Base-by-base conservation (phyloP, 2,888 invertebrate genomes). In the Euphydryas editha region DNA sequence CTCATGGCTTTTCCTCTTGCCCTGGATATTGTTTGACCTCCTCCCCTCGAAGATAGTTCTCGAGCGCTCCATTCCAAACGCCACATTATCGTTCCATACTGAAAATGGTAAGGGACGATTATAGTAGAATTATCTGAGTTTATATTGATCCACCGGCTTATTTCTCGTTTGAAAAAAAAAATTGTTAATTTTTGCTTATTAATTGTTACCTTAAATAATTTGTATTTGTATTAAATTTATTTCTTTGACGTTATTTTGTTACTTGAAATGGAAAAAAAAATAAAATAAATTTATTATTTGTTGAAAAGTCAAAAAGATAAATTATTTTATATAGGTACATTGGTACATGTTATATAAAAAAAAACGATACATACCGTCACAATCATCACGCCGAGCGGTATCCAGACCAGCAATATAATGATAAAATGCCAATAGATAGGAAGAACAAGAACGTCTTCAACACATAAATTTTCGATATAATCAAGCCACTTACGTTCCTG, bases 361-460 rank as follows among this genome's bases (percentile, higher is more conserved):
- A 47, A 2, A 46, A 17, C 1, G 68, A 95, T 76, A 96, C 87
- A 96, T 57, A 96, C 94, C 8, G 95, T 93, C n/a, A 96, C 82
- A 0, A 95, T 85, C 95, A 97, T 96, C 0, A 96, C 91, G 0
- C 94, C 88, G 24, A 97, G 85, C 0, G 97, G 97, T 18, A 97
- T 80, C 95, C 97, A 97, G 1, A 97, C 97, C 20, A 97, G 84
- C 7, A 96, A 93, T 0, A 95, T 94, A 20, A 96, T 93, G 4
- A 97, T 93, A 30, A 96, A 94, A 73, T 96, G 95, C 96, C 97
- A 97, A 79, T 97, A 98, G 42, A 95, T 93, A 55, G 95, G 94
- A 62, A 95, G 83, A 15, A 95, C 82, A 1, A 89, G 75, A 0
- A 93, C 83, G 70, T 96, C 94, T 85, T 97, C 97, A 0, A 93